Evolutionary conservation across 2,888 invertebrate genomes (phyloP), one percentile per base, ranked within the genome.

Genomic region (Saturnia pavonia): DNA sequence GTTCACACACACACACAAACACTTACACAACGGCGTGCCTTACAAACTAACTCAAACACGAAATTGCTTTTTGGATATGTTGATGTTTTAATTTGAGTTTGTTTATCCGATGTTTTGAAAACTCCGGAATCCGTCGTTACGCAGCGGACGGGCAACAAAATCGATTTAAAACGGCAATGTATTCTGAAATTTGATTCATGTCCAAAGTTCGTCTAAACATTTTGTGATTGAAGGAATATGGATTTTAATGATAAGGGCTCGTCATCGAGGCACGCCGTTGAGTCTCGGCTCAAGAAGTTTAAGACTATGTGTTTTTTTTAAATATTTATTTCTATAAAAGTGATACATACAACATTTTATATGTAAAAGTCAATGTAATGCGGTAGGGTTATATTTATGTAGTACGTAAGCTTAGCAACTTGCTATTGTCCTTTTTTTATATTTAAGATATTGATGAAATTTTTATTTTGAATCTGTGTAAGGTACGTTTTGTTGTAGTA

Each of bases 261-360:
- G 65, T 34, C 40, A 3, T 34, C 40, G 40, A 65, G 65, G 40
- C n/a, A 65, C n/a, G 65, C 40, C 65, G 65, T 65, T 65, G 65
- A 40, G 9, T 14, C 27, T 60, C 25, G 12, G 27, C 45, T 48
- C 27, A 25, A 48, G 45, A 27, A 45, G 48, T 68, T 45, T 43
- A n/a, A 22, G 68, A 48, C 69, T 48, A 51, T n/a, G 14, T 71
- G 74, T 69, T 74, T 75, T 79, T 22, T 22, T 73, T 22, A 8
- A 11, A 54, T 76, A 74, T 72, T 73, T 54, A 54, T 60, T 12
- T 60, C 25, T 27, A 34, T 65, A 65, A 40, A 40, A 40, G 0
- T 40, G 34, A 19, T 65, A 65, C 65, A 40, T 40, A 40, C n/a
- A 65, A 65, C 40, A 40, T 65, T 65, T 34, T 65, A 9, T 40